phyloP scores from a whole-genome alignment of 2,113 vertebrate genomes.

The Nothocercus julius region DNA sequence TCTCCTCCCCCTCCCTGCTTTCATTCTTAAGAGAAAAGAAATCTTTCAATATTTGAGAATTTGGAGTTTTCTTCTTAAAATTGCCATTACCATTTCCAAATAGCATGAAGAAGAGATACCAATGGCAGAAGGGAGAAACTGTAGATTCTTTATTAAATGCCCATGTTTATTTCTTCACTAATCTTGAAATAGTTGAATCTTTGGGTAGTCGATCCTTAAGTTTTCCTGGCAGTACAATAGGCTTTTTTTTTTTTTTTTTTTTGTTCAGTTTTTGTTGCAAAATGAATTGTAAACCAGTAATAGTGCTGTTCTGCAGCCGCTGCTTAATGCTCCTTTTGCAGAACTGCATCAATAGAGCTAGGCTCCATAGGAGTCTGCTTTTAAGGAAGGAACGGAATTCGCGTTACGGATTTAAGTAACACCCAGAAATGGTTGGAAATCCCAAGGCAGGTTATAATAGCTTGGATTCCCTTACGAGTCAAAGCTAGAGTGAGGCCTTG shows the following conservation, averaged over 20 bases:
- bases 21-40: too few relatives aligned
- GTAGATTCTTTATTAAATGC: background rate
- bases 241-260: background rate
- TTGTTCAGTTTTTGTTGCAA: background rate
- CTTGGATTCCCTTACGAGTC: background rate
- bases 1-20: too few relatives aligned
- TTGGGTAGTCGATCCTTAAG: background rate
- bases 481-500: constrained; percentile 7
- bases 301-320: background rate
- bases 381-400: background rate
- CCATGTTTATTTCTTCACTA: background rate
- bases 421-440: background rate
- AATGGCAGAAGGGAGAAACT: background rate
- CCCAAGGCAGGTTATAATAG: background rate
- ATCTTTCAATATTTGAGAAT: background rate
- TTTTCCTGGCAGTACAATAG: background rate
- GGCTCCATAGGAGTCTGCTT: background rate
- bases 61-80: background rate
- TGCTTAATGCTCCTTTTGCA: background rate
- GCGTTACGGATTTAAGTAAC: background rate
- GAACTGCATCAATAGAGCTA: background rate
- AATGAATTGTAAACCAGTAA: background rate
- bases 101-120: background rate
- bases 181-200: background rate
- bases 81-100: background rate